Evolutionary conservation across 2,113 vertebrate species (phyloP).

Genomic region (Campylomormyrus numenius): DNA sequence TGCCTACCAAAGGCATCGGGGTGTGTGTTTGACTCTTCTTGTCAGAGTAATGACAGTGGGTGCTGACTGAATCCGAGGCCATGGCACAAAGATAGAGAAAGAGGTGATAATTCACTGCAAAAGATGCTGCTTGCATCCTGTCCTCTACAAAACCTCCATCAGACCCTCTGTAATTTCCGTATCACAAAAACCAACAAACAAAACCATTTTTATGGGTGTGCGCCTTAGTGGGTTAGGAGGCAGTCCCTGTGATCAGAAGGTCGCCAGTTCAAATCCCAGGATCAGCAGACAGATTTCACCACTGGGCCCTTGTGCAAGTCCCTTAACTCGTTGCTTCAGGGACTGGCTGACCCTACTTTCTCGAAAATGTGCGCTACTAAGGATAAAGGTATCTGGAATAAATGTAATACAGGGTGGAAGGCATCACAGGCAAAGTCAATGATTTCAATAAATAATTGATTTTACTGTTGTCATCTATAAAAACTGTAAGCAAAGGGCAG

Average conservation of each 20-base stretch:
- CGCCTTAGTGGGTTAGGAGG: background rate
- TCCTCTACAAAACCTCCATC: background rate
- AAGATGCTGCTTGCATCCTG: background rate
- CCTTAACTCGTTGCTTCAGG: background rate
- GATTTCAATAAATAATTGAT: conserved; percentile 2
- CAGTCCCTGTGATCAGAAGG: background rate
- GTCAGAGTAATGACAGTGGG: background rate
- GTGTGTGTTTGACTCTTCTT: conserved; percentile 13
- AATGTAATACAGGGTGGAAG: background rate
- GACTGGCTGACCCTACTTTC: background rate
- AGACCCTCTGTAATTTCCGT: background rate
- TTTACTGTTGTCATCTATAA: background rate
- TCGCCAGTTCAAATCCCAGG: background rate
- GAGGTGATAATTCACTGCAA: background rate
- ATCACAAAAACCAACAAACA: background rate
- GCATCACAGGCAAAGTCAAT: background rate
- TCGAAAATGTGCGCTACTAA: background rate
- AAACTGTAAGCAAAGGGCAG: background rate
- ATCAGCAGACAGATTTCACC: background rate
- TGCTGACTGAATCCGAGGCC: background rate
- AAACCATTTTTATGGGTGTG: background rate
- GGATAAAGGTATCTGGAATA: background rate
- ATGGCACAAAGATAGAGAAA: background rate
- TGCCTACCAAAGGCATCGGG: background rate
- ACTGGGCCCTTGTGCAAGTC: background rate